Evolutionary conservation across 2,113 vertebrate species (phyloP).

Genomic region (Leptosomus discolor): DNA sequence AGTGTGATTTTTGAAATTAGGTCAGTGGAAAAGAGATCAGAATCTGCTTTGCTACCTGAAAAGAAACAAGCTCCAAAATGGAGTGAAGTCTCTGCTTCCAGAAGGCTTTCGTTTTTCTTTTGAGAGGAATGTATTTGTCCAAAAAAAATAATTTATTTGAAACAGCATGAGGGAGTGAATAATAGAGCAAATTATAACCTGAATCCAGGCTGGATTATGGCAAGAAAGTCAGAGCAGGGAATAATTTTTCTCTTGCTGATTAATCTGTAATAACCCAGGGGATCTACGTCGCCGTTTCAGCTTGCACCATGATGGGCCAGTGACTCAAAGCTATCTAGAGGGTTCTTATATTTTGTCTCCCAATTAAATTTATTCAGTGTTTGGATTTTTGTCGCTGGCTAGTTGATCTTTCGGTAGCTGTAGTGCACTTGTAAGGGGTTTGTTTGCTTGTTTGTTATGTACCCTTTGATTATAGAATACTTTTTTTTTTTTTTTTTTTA

Average conservation of each 20-base stretch:
- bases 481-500: neutral
- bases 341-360: neutral
- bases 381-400: neutral
- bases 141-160: neutral
- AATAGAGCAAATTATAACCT: neutral
- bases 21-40: slow-evolving; percentile 51
- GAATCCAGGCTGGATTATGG: neutral
- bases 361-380: neutral
- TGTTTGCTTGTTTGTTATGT: neutral
- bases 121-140: neutral
- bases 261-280: neutral
- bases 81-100: neutral
- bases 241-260: neutral
- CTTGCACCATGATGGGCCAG: neutral
- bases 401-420: neutral
- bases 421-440: neutral
- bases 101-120: neutral
- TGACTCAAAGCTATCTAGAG: neutral
- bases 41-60: slow-evolving; percentile 43
- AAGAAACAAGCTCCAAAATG: neutral
- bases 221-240: neutral
- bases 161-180: neutral
- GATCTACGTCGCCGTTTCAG: neutral
- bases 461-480: neutral
- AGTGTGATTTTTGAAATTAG: slow-evolving; percentile 56